Evolutionary conservation across 2,113 vertebrate species (phyloP).

Genomic region (Pachyramphus minor): DNA sequence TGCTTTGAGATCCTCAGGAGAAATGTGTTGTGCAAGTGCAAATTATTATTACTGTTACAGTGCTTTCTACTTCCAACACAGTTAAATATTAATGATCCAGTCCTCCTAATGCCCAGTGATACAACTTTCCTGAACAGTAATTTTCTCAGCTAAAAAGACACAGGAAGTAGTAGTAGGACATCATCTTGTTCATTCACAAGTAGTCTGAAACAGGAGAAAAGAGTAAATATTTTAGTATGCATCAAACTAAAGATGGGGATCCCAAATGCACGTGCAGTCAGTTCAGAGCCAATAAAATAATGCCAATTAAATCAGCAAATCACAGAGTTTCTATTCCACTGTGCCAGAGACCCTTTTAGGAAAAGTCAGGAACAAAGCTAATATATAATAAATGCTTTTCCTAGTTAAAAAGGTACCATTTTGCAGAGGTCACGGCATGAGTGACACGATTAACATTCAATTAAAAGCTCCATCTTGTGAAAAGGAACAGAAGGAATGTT

Average conservation of each 20-base stretch:
- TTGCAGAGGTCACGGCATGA: neutral
- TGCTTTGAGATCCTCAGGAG: slow-evolving; percentile 64
- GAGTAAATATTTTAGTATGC: neutral
- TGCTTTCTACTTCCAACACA: slow-evolving; percentile 54
- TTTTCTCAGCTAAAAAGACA: neutral
- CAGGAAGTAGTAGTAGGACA: neutral
- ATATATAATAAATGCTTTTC: slow-evolving; percentile 1
- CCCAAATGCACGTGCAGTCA: neutral
- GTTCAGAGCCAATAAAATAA: neutral
- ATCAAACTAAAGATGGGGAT: neutral
- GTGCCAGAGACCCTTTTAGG: neutral
- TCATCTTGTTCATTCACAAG: neutral
- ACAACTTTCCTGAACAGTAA: neutral
- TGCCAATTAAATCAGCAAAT: neutral
- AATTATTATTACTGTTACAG: slow-evolving; percentile 62
- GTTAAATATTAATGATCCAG: slow-evolving; percentile 66
- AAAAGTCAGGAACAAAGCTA: neutral
- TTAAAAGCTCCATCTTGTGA: slow-evolving; percentile 16
- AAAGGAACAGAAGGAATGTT: neutral
- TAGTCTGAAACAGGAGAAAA: neutral
- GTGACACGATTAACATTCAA: slow-evolving; percentile 14
- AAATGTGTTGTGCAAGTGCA: slow-evolving; percentile 61
- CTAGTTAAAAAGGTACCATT: slow-evolving; percentile 3
- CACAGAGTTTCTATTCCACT: neutral
- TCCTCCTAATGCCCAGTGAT: neutral